Conservation (phyloP, 2,113 vertebrate species). For the Tachysurus fulvidraco region DNA sequence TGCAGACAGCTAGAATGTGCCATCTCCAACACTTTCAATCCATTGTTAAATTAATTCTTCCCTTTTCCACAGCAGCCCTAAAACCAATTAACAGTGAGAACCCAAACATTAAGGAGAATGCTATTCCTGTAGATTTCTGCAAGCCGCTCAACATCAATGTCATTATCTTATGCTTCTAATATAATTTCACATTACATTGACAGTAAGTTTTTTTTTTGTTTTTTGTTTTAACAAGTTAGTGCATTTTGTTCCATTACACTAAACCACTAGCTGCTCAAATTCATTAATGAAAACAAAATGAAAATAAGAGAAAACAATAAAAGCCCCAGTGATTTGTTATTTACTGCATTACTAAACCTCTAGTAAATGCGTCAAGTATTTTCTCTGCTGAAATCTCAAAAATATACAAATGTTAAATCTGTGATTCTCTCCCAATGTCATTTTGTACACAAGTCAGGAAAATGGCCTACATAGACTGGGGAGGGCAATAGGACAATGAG, state of each 20-base stretch:
- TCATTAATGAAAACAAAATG: constrained; percentile 64
- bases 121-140: constrained; percentile 67
- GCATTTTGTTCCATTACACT: constrained; percentile 76
- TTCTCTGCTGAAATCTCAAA: constrained; percentile 68
- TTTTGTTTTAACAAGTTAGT: constrained; percentile 74
- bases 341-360: constrained; percentile 72
- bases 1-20: constrained; percentile 75
- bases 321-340: constrained; percentile 75
- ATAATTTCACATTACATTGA: constrained; percentile 76
- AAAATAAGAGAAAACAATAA: constrained; percentile 53
- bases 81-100: constrained; percentile 68
- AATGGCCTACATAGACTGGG: constrained; percentile 52
- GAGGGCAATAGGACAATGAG: neutral
- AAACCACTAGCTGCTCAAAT: constrained; percentile 78
- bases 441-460: constrained; percentile 75
- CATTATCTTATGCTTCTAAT: constrained; percentile 70
- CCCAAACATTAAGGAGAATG: constrained; percentile 63
- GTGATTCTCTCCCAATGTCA: constrained; percentile 73
- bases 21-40: constrained; percentile 78
- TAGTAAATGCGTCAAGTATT: constrained; percentile 75
- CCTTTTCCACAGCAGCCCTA: constrained; percentile 71
- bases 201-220: constrained; percentile 66
- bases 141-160: constrained; percentile 72
- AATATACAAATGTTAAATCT: constrained; percentile 69
- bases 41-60: constrained; percentile 65